Evolutionary conservation across 2,888 invertebrate species (phyloP).

Genomic region (Pediacus dermestoides): DNA sequence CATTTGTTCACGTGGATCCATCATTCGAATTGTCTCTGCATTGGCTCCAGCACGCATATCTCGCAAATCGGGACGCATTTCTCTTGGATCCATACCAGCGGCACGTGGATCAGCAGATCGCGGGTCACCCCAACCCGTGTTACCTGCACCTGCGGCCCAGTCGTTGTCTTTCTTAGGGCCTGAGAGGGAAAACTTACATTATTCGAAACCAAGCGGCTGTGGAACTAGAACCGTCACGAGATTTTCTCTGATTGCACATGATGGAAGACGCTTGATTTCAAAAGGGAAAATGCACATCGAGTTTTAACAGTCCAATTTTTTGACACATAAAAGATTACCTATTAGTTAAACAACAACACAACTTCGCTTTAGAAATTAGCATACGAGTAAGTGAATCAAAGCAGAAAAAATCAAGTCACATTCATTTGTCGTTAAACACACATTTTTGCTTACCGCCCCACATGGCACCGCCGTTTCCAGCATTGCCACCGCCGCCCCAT

Average conservation of each 20-base stretch:
- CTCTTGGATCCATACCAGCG: constrained; percentile 52
- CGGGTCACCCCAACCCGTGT: constrained; percentile 52
- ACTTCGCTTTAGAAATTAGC: no score
- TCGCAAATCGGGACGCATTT: constrained; percentile 60
- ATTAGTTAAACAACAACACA: no score
- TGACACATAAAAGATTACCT: no score
- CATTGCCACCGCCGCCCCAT: constrained; percentile 61
- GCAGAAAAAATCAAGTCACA: no score
- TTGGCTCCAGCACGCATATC: constrained; percentile 54
- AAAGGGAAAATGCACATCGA: not conserved
- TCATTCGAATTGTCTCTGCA: constrained; percentile 54
- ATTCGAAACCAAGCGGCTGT: constrained; percentile 5
- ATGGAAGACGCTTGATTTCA: no score
- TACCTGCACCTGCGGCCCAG: constrained; percentile 55
- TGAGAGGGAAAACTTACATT: constrained; percentile 11
- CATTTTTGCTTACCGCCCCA: constrained; percentile 49
- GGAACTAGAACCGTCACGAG: no score
- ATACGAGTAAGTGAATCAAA: no score
- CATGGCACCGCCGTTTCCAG: constrained; percentile 53
- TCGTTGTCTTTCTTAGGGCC: constrained; percentile 53
- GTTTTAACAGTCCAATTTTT: not conserved
- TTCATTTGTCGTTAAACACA: no score
- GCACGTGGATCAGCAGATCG: constrained; percentile 47
- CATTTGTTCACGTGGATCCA: constrained; percentile 55
- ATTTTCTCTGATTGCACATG: no score